Evolutionary conservation across 2,888 invertebrate genomes (phyloP).

Genomic region (Trypoxylon attenuatum): DNA sequence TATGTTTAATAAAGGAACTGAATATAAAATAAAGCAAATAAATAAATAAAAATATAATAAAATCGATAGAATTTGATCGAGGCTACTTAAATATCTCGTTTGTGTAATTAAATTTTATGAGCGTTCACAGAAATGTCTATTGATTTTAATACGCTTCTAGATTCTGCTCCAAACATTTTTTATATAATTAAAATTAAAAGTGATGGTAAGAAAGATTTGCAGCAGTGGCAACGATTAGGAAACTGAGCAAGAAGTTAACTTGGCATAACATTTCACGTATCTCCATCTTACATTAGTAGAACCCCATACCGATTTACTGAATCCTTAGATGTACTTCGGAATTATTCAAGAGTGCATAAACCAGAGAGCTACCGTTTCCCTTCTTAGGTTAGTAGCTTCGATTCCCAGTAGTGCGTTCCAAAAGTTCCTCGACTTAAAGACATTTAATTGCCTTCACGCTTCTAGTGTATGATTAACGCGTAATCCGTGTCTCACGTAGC

Average conservation of each 20-base stretch:
- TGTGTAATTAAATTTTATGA: too few species aligned
- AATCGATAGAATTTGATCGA: too few species aligned
- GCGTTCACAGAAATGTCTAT: too few species aligned
- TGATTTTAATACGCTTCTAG: too few species aligned
- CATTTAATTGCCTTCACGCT: conserved; percentile 45
- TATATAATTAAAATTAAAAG: conserved; percentile 45
- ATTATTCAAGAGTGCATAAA: conserved; percentile 68
- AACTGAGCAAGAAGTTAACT: conserved; percentile 34
- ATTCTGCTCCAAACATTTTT: too few species aligned
- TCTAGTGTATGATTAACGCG: conserved; percentile 34
- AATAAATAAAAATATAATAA: too few species aligned
- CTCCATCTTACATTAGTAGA: conserved; percentile 45
- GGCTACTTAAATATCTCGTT: too few species aligned
- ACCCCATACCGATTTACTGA: conserved; percentile 39
- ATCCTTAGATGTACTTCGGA: conserved; percentile 53
- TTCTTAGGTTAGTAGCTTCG: conserved; percentile 67
- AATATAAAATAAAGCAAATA: too few species aligned
- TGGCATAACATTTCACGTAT: conserved; percentile 46
- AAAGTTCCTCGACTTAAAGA: conserved; percentile 47
- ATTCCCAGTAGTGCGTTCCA: conserved; percentile 60
- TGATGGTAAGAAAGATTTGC: conserved; percentile 53
- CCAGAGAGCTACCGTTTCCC: conserved; percentile 55
- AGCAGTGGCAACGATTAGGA: conserved; percentile 37
- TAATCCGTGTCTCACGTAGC: conserved; percentile 23
- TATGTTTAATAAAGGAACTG: too few species aligned